phyloP scores from a whole-genome alignment of 2,888 invertebrate species.

The Patella depressa region DNA sequence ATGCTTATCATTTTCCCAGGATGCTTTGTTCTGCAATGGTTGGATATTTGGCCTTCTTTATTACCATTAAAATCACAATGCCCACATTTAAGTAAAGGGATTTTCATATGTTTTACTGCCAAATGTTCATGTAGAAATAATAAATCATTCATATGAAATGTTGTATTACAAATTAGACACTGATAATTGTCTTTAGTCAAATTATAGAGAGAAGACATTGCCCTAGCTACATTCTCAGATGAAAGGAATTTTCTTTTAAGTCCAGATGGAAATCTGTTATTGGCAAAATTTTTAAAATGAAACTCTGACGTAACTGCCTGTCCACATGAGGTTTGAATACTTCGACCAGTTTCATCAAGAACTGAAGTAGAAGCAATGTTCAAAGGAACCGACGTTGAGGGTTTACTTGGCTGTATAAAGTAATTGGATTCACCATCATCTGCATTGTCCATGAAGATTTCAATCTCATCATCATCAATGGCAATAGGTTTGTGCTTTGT shows the following conservation, averaged over 20 bases:
- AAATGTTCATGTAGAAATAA: background rate
- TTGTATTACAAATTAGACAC: background rate
- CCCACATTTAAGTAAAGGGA: background rate
- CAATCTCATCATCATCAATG: background rate
- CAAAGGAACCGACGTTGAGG: background rate
- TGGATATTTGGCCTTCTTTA: background rate
- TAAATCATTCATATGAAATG: background rate
- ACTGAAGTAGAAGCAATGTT: background rate
- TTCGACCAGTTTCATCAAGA: background rate
- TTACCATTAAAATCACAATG: background rate
- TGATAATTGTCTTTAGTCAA: background rate
- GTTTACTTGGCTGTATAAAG: background rate
- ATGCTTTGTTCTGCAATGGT: background rate
- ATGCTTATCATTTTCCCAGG: background rate
- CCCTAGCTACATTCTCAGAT: background rate
- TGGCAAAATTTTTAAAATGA: background rate
- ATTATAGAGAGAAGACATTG: background rate
- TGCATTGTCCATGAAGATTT: background rate
- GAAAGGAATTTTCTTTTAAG: background rate
- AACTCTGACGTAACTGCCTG: background rate
- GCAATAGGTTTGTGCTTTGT: background rate
- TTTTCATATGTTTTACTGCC: background rate
- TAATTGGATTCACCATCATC: background rate
- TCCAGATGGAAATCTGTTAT: background rate
- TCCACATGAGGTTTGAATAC: background rate